Evolutionary conservation across 2,113 vertebrate species (phyloP), one percentile per base, ranked within the genome.

Genomic region (Mionectes macconnelli): DNA sequence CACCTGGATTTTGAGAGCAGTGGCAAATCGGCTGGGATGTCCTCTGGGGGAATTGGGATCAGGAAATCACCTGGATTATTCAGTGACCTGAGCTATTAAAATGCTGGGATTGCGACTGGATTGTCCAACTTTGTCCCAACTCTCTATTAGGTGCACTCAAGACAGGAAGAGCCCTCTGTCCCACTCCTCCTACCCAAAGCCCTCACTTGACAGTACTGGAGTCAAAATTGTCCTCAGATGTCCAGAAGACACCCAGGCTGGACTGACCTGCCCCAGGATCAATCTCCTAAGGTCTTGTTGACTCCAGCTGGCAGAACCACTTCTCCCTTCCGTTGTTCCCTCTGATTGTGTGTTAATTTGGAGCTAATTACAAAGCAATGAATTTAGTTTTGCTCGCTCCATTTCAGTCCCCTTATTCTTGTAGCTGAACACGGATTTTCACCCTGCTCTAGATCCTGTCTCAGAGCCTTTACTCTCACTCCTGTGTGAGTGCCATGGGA

Each of bases 291-390:
- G 53, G 63, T 80, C 74, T 66, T 53, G 27, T 52, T 90, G 79
- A 75, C 91, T 96, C 82, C 66, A 85, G 76, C 74, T 97, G 95
- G 85, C 95, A 91, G 69, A 93, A 84, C 31, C 4, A 44, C 52
- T 80, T 89, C 55, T 94, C 60, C 87, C 44, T 92, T 95, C 93
- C 44, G 24, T 89, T 49, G 70, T 67, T 55, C 89, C 23, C 44
- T 78, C 80, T 60, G 70, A 95, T 72, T 37, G 35, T 96, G 91
- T 96, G 94, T 96, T 97, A 96, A 97, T 97, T 97, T 90, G 30
- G 60, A 97, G 88, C 83, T 98, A 97, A 98, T 97, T 97, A 68
- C 96, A 96, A 97, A 90, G 84, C 97, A 97, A 97, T 90, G 44
- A 98, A 97, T 95, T 95, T 90, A 84, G 95, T 97, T 98, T 97